Base-by-base conservation (phyloP, 2,113 vertebrate species). In the Scomber japonicus region DNA sequence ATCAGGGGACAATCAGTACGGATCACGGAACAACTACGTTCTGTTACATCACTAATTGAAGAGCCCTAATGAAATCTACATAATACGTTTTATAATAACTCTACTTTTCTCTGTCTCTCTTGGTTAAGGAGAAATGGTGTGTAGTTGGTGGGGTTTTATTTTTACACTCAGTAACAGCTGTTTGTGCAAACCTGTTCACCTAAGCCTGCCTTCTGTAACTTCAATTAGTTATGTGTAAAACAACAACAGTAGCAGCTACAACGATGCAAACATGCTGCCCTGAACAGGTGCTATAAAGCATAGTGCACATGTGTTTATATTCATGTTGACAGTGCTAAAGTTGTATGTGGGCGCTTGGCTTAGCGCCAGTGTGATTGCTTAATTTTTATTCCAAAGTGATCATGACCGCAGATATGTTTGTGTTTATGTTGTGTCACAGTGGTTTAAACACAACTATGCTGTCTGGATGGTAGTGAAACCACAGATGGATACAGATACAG, bases 361-460 rank as follows among this genome's bases (percentile, higher is more conserved):
- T 44, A 10, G 57, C 49, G 74, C 86, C 90, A 81, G 64, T 5
- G 56, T 60, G 68, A 57, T 61, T 74, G 68, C 62, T 63, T 35
- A 81, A 75, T 77, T 87, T 27, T 50, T 48, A 27, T 71, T 84
- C 45, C 68, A 77, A 83, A 85, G 71, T 80, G 84, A 86, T 78
- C 79, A 54, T 89, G 83, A 79, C 88, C 69, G 8, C 50, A 81
- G 71, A 81, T 81, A 80, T 70, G 70, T 81, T 77, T 71, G 24
- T 87, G 84, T 90, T 90, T 88, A 77, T 84, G 71, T 80, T 83
- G 71, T 57, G 78, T 90, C 79, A 89, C 56, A 71, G 71, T 74
- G 65, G 83, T 81, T 89, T 84, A 62, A 83, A 82, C 82, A 21
- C 63, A 78, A 5, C 71, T 76, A 49, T 84, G 79, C 40, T 69